These are phyloP conservation scores for Mobula birostris DNA, from an alignment of 2,113 vertebrate genomes.

Conservation along the genomic window DNA sequence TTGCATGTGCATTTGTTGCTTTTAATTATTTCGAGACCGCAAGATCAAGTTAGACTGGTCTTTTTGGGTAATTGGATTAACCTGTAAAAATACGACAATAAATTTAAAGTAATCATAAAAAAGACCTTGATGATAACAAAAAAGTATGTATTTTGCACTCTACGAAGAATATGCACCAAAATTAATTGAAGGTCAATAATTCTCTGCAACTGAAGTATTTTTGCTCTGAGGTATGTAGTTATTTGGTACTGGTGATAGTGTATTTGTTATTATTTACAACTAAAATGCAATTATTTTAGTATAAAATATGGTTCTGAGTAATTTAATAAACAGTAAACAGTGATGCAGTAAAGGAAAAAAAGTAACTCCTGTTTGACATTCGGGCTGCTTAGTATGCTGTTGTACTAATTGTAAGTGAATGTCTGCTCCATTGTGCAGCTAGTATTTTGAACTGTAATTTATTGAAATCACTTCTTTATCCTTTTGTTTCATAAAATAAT, in stretches of 20 bases:
- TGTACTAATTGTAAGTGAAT: slow-evolving; percentile 16
- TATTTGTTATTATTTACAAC: slow-evolving; percentile 23
- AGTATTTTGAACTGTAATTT: slow-evolving; percentile 14
- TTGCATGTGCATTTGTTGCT: slow-evolving; percentile 3
- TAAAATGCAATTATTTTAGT: neutral
- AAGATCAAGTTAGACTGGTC: slow-evolving; percentile 9
- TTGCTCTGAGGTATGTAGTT: neutral
- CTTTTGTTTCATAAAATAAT: slow-evolving; percentile 12
- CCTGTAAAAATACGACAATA: slow-evolving; percentile 30
- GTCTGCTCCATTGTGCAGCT: neutral
- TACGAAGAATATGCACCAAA: neutral
- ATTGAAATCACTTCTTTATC: neutral
- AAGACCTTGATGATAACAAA: neutral
- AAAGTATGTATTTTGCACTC: neutral
- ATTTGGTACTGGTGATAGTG: neutral
- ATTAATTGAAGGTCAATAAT: slow-evolving; percentile 31
- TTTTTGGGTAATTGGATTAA: slow-evolving; percentile 32
- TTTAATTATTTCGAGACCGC: slow-evolving; percentile 33
- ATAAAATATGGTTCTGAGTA: slow-evolving; percentile 28
- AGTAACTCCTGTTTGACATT: neutral
- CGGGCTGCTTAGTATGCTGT: neutral
- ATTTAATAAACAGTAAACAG: neutral
- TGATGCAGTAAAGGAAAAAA: neutral
- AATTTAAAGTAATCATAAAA: slow-evolving; percentile 29
- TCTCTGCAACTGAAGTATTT: slow-evolving; percentile 6